These are phyloP conservation scores for Talpa occidentalis DNA, from an alignment of 2,113 vertebrate species.

Conservation along the genomic window DNA sequence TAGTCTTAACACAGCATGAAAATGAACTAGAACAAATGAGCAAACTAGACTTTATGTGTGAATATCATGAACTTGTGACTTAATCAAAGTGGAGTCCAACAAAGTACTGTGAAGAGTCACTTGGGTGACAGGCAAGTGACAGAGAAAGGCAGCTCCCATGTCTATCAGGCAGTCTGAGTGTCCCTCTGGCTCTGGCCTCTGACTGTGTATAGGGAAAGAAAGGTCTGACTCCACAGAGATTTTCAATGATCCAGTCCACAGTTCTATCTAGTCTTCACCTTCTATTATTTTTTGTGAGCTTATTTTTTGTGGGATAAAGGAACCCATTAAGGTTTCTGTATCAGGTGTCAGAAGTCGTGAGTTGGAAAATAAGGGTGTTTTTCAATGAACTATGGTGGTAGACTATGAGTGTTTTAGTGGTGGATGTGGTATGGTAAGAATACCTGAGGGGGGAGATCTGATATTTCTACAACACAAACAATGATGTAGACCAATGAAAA, in stretches of 20 bases:
- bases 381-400: too few relatives aligned
- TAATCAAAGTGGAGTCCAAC: not conserved
- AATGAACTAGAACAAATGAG: slow-evolving; percentile 37
- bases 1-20: not conserved
- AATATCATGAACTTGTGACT: not conserved
- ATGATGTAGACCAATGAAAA: too few relatives aligned
- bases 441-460: too few relatives aligned
- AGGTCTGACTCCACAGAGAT: too few relatives aligned
- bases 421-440: too few relatives aligned
- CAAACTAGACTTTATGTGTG: not conserved
- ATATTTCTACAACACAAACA: too few relatives aligned
- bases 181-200: not conserved
- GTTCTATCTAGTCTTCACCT: not conserved
- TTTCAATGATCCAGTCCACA: not conserved
- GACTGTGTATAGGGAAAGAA: not conserved
- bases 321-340: not conserved
- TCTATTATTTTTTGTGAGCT: not conserved
- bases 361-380: not conserved
- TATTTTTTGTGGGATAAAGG: not conserved
- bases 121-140: not conserved
- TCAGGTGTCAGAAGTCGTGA: not conserved
- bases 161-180: not conserved
- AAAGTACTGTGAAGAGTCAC: not conserved
- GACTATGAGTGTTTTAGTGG: too few relatives aligned
- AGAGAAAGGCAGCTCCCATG: not conserved